Evolutionary conservation across 2,888 invertebrate species (phyloP), one percentile per base, ranked within the genome.

Genomic region (Anarsia innoxiella): DNA sequence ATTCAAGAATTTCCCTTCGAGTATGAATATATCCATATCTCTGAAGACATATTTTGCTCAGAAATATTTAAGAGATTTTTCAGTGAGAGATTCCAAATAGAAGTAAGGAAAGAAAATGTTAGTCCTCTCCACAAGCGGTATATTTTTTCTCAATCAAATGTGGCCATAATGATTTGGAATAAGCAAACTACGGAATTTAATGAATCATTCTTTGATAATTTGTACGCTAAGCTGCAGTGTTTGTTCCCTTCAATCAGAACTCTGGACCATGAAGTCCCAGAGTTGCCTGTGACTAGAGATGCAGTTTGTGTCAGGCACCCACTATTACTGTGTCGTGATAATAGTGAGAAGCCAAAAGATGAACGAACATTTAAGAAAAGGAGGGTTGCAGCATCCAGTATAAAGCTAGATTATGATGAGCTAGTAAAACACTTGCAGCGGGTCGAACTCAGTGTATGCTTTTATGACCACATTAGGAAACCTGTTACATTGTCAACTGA

Each of bases 341-440:
- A 31, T 4, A 4, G 10, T 10, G 8, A 19, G 23, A 6, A 2
- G 5, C 13, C 9, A 31, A 31, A 1, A 1, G 12, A 31, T 16
- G 8, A n/a, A 3, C 11, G 8, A 19, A 15, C 19, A 32, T 54
- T 47, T 31, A 69, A 59, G 34, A 70, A 51, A 41, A 57, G 44
- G 44, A 60, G 75, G 50, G 33, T 52, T 6, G 68, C 47, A 10
- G 48, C 53, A 27, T 50, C 55, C 5, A 52, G 42, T 42, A 36
- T 53, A 34, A 23, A 53, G 4, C 48, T 82, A 35, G 49, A 78
- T 49, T 79, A 66, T 58, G 78, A 79, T 49, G 36, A 46, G 23
- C 33, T 60, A 12, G 66, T 77, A 40, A 48, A 53, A 46, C 46
- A 62, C 1, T 66, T 66, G 42, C 16, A 47, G 2, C 49, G 45